A percentile compares a stretch with the other conserved stretches of the same genome.
phyloP scores from a whole-genome alignment of 2,113 vertebrate species.

The Chionodraco myersi region DNA sequence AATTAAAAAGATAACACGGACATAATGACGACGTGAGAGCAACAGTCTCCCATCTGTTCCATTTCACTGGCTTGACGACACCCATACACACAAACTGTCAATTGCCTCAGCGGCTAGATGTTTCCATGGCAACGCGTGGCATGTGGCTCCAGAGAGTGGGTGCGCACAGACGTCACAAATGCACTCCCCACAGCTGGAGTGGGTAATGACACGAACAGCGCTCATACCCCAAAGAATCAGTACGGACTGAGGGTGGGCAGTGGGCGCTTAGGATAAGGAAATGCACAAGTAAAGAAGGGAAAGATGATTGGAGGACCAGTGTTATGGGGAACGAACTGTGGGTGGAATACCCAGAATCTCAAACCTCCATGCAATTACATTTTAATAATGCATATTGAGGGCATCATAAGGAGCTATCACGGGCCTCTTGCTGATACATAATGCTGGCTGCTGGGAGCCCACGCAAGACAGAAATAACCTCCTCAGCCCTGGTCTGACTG shows the following conservation, averaged over 20 bases:
- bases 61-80: slow-evolving; percentile 68
- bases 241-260: neutral
- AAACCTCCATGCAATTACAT: slow-evolving; percentile 70
- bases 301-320: slow-evolving; percentile 21
- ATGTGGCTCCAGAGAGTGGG: slow-evolving; percentile 66
- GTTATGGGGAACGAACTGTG: slow-evolving; percentile 55
- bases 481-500: slow-evolving; percentile 57
- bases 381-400: slow-evolving; percentile 78
- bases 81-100: slow-evolving; percentile 72
- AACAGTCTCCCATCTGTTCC: slow-evolving; percentile 76
- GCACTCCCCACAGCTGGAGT: slow-evolving; percentile 70
- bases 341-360: slow-evolving; percentile 62
- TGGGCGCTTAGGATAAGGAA: neutral
- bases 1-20: slow-evolving; percentile 45
- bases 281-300: slow-evolving; percentile 21
- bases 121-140: slow-evolving; percentile 75
- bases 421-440: slow-evolving; percentile 67
- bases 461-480: slow-evolving; percentile 78
- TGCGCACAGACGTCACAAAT: slow-evolving; percentile 68
- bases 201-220: slow-evolving; percentile 67
- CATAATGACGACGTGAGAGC: slow-evolving; percentile 61
- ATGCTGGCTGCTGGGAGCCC: slow-evolving; percentile 69
- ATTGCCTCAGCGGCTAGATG: slow-evolving; percentile 67
- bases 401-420: slow-evolving; percentile 65
- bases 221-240: slow-evolving; percentile 48